phyloP scores from a whole-genome alignment of 2,113 vertebrate species.

The Platycercus adscitus region DNA sequence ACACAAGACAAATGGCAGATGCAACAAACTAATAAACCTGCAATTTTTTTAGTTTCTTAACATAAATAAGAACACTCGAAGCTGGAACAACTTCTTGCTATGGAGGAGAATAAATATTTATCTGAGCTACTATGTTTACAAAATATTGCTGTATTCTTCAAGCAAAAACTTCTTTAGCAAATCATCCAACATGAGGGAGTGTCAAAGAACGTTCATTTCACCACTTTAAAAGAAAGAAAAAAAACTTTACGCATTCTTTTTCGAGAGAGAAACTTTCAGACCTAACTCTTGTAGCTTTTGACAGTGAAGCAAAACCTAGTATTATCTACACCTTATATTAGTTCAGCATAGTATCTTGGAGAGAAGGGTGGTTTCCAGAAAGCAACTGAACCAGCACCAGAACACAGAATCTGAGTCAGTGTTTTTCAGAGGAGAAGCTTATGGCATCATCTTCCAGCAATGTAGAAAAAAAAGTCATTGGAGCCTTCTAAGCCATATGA shows the following conservation, averaged over 20 bases:
- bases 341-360: not conserved
- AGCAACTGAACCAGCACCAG: not conserved
- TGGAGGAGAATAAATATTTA: not conserved
- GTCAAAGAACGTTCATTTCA: not conserved
- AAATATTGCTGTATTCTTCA: not conserved
- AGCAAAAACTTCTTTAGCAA: not conserved
- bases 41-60: not conserved
- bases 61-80: not conserved
- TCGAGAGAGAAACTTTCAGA: not conserved
- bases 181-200: not conserved
- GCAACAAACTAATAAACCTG: not conserved
- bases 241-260: not conserved
- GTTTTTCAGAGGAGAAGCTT: not conserved
- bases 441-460: not conserved
- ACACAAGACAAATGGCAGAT: not conserved
- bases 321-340: not conserved
- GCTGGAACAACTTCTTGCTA: not conserved
- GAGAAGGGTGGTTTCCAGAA: not conserved
- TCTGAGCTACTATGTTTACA: not conserved
- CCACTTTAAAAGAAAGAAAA: not conserved
- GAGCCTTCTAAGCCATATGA: not conserved
- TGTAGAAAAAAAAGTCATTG: not conserved
- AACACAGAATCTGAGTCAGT: not conserved
- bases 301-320: not conserved
- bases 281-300: not conserved